phyloP scores from a whole-genome alignment of 2,113 vertebrate species.

The Lepidothrix coronata region DNA sequence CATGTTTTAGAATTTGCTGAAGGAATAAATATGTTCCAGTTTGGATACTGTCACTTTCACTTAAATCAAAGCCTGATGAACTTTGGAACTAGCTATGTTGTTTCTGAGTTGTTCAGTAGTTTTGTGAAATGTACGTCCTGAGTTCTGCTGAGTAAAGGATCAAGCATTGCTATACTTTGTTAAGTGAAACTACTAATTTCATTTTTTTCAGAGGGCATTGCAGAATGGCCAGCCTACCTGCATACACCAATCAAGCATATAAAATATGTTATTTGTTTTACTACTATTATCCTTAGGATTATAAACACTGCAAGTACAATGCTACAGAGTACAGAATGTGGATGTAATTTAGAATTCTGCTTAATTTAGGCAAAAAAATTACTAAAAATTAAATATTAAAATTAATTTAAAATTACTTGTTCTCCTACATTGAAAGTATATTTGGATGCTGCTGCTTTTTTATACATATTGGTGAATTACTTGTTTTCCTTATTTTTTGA shows the following conservation, averaged over 20 bases:
- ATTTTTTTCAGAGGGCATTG: background rate
- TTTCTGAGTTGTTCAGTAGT: background rate
- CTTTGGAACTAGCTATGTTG: constrained; percentile 1
- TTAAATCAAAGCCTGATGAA: constrained; percentile 6
- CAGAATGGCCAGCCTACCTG: background rate
- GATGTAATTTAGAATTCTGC: background rate
- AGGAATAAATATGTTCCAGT: background rate
- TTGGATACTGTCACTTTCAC: constrained; percentile 17
- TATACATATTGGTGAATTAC: background rate
- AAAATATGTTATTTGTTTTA: background rate
- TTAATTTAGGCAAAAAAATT: background rate
- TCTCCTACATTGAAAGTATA: background rate
- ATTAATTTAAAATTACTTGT: background rate
- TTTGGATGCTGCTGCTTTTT: background rate
- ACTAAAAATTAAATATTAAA: background rate
- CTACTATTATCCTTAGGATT: background rate
- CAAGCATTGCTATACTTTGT: background rate
- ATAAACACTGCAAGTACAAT: background rate
- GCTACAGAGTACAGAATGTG: background rate
- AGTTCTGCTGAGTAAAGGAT: background rate
- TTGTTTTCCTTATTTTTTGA: background rate
- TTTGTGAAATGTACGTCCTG: background rate
- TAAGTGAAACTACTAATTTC: background rate
- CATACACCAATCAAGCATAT: background rate
- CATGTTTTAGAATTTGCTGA: background rate